Evolutionary conservation across 2,888 invertebrate genomes (phyloP).

Genomic region (Abscondita cerata): DNA sequence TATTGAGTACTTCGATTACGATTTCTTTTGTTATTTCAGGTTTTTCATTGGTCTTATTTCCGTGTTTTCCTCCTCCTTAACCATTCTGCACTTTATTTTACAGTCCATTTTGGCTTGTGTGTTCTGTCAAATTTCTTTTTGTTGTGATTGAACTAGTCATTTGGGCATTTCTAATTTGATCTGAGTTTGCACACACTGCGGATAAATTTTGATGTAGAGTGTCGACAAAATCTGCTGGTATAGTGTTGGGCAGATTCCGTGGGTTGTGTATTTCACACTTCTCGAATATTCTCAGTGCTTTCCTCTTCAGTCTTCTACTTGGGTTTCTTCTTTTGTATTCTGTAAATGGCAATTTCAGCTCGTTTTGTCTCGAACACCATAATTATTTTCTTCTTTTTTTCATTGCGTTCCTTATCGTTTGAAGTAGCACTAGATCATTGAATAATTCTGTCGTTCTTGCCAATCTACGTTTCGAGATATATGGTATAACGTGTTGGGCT

Average conservation of each 20-base stretch:
- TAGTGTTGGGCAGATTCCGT: neutral
- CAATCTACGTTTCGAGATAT: neutral
- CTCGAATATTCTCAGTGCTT: neutral
- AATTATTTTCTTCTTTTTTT: neutral
- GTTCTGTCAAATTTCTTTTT: neutral
- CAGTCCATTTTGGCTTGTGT: neutral
- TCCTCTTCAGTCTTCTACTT: neutral
- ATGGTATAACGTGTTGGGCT: neutral
- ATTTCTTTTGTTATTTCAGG: neutral
- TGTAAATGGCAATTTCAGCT: neutral
- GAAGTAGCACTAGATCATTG: neutral
- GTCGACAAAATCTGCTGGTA: neutral
- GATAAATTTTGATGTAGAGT: neutral
- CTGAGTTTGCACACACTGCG: neutral
- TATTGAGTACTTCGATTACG: neutral
- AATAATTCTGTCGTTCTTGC: neutral
- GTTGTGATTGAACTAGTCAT: neutral
- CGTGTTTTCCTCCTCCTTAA: neutral
- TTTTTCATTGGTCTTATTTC: neutral
- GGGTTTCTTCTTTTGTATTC: neutral
- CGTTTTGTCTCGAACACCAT: neutral
- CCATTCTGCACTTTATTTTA: neutral
- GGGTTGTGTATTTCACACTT: neutral
- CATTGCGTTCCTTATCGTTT: neutral
- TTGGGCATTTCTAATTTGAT: neutral